Conservation (phyloP, 1,140 invertebrate species). For the Colletes latitarsis region DNA sequence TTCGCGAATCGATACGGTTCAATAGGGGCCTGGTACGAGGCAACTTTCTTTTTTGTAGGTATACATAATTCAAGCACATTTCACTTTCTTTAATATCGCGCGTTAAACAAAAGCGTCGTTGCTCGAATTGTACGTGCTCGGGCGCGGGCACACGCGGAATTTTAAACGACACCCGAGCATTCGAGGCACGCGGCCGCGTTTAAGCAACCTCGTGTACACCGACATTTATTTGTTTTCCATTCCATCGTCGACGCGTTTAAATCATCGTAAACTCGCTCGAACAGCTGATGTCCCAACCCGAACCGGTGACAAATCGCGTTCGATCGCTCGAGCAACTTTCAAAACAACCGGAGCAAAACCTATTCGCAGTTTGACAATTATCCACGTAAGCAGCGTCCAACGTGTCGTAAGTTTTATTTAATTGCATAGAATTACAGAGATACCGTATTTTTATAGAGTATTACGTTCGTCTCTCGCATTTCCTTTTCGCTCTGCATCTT, state of each 20-base stretch:
- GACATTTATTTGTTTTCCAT: conserved; percentile 31
- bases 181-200: conserved; percentile 57
- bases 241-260: conserved; percentile 25
- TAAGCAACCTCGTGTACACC: conserved; percentile 12
- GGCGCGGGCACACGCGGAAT: conserved; percentile 50
- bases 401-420: no score
- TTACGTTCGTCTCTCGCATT: no score
- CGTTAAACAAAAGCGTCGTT: conserved; percentile 24
- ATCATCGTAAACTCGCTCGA: not conserved
- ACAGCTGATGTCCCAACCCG: not conserved
- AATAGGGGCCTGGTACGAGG: conserved; percentile 11
- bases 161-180: conserved; percentile 61
- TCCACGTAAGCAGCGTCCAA: no score
- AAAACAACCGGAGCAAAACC: no score
- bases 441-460: no score
- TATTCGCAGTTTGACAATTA: no score
- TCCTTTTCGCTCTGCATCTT: no score
- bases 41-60: conserved; percentile 53
- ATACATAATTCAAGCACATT: conserved; percentile 42
- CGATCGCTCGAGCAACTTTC: not conserved
- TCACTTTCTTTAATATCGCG: conserved; percentile 59
- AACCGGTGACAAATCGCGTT: not conserved
- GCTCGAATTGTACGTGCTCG: conserved; percentile 1
- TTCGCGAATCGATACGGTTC: conserved; percentile 44
- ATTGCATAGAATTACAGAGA: no score